Conservation (phyloP, 2,888 invertebrate genomes). For the Thymelicus acteon region DNA sequence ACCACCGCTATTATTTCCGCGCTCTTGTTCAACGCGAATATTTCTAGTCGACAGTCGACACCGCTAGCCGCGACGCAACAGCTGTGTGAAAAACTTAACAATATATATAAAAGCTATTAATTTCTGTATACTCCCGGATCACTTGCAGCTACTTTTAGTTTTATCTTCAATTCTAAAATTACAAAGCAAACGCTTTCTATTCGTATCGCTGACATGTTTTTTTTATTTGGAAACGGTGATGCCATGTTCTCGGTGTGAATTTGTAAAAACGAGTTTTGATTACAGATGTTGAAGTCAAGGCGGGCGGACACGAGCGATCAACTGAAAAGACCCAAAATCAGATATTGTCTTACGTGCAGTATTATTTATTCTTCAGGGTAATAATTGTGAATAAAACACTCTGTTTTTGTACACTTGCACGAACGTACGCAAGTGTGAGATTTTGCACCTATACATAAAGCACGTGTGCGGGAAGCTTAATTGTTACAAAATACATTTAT, state of each 20-base stretch:
- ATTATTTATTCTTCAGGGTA: too few species aligned
- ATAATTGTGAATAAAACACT: too few species aligned
- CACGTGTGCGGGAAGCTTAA: too few species aligned
- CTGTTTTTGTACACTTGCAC: too few species aligned
- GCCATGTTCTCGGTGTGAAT: not conserved
- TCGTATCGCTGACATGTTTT: not conserved
- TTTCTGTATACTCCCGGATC: conserved; percentile 2
- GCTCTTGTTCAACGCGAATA: conserved; percentile 39
- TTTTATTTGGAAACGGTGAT: not conserved
- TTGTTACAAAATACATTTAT: too few species aligned
- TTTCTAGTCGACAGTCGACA: conserved; percentile 8
- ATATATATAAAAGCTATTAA: conserved; percentile 28
- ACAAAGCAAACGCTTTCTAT: not conserved
- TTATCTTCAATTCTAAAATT: conserved; percentile 7
- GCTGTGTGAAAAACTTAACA: conserved; percentile 28
- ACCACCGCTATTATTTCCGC: conserved; percentile 30
- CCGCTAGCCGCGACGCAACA: conserved; percentile 7
- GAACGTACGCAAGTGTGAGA: too few species aligned
- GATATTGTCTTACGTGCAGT: not conserved
- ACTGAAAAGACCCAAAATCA: conserved; percentile 9
- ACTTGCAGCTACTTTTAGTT: not conserved
- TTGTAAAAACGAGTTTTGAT: not conserved
- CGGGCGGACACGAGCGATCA: not conserved
- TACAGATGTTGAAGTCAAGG: conserved; percentile 2
- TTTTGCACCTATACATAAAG: too few species aligned